These are phyloP conservation scores for Puntigrus tetrazona DNA, from an alignment of 2,113 vertebrate species.

Conservation along the genomic window DNA sequence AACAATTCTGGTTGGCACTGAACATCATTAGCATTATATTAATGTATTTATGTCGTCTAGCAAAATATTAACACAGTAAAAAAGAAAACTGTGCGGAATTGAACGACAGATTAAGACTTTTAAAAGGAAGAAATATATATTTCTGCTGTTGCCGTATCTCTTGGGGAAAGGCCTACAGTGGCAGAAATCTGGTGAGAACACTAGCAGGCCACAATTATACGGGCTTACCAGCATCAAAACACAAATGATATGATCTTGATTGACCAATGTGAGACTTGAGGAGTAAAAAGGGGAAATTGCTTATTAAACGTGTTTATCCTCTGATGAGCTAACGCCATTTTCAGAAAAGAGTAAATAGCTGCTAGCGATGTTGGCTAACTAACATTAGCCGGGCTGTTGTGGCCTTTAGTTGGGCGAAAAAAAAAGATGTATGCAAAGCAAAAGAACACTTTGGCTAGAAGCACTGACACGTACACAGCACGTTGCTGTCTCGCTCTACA, in stretches of 20 bases:
- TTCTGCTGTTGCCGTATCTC: not conserved
- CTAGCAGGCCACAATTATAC: conserved; percentile 2
- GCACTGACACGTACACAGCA: not conserved
- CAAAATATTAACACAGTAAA: not conserved
- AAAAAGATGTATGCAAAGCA: not conserved
- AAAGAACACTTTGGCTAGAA: too few species aligned
- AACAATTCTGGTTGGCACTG: not conserved
- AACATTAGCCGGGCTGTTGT: not conserved
- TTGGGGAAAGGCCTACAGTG: conserved; percentile 10
- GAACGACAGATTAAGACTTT: not conserved
- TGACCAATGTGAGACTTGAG: not conserved
- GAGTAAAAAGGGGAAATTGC: not conserved
- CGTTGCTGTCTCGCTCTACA: not conserved
- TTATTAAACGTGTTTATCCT: not conserved
- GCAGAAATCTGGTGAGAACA: not conserved
- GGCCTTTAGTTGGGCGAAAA: not conserved
- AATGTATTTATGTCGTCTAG: not conserved
- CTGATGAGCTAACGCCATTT: conserved; percentile 45
- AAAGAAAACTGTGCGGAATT: not conserved
- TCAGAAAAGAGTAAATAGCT: conserved; percentile 21
- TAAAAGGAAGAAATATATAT: not conserved
- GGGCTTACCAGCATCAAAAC: not conserved
- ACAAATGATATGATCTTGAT: too few species aligned
- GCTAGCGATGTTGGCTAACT: conserved; percentile 38
- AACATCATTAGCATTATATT: not conserved